phyloP scores from a whole-genome alignment of 1,140 invertebrate genomes.

The Tetramorium parvispinum region DNA sequence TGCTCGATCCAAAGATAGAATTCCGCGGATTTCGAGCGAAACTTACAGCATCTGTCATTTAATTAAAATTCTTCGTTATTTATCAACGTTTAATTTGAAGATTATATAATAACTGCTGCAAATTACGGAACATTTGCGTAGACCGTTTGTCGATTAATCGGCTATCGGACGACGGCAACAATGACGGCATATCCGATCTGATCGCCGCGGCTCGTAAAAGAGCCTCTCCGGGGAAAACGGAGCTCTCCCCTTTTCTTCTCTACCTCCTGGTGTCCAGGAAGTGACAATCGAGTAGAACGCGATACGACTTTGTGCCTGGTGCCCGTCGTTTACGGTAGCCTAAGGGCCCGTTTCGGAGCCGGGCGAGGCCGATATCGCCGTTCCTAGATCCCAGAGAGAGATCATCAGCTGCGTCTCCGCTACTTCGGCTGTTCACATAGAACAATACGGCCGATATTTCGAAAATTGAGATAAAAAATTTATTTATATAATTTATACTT shows the following conservation, averaged over 20 bases:
- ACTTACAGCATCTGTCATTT: background rate
- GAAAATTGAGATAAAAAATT: constrained; percentile 22
- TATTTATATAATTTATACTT: background rate
- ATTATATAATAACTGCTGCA: background rate
- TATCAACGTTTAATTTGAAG: background rate
- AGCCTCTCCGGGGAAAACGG: constrained; percentile 36
- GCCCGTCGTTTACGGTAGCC: constrained; percentile 47
- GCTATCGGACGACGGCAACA: background rate
- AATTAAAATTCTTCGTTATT: constrained; percentile 15
- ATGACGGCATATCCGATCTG: background rate
- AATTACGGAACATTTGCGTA: background rate
- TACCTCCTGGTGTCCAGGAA: constrained; percentile 24
- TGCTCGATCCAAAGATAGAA: background rate
- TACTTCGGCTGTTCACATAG: background rate
- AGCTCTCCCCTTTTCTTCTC: background rate
- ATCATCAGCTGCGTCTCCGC: background rate
- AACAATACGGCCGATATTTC: constrained; percentile 25
- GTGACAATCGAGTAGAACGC: constrained; percentile 35
- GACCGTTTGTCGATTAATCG: background rate
- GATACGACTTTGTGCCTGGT: constrained; percentile 43
- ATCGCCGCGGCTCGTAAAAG: constrained; percentile 26
- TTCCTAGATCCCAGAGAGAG: constrained; percentile 23
- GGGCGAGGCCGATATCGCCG: background rate
- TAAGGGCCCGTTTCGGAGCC: constrained; percentile 24
- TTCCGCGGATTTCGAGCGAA: background rate